Conservation (phyloP, 92 coral and sea anemone genomes). For the Desmophyllum pertusum region DNA sequence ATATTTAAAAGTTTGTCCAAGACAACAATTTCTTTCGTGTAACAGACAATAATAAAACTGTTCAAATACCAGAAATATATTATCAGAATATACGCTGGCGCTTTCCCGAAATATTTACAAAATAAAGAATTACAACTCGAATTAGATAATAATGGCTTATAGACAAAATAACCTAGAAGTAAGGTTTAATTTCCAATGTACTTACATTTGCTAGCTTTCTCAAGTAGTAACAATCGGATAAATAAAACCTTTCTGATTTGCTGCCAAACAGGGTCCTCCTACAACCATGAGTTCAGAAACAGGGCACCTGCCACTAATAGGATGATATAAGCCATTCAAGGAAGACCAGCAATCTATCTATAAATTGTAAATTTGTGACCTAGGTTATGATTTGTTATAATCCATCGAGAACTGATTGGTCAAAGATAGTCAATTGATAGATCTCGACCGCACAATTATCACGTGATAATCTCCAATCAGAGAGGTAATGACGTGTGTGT, state of each 20-base stretch:
- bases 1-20: neutral
- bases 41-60: neutral
- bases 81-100: neutral
- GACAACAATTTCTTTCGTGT: neutral
- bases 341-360: neutral
- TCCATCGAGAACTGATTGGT: no score
- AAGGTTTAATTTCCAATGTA: neutral
- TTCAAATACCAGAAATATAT: neutral
- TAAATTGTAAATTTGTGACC: neutral
- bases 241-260: neutral
- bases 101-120: neutral
- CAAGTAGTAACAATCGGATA: neutral
- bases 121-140: no score
- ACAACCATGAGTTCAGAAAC: neutral
- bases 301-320: neutral
- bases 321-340: neutral
- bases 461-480: no score
- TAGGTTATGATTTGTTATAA: no score
- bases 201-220: neutral
- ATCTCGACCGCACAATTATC: no score
- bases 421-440: no score
- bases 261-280: slow-evolving; percentile 15
- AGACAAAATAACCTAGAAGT: neutral
- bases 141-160: neutral
- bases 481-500: no score